Evolutionary conservation across 2,113 vertebrate species (phyloP).

Genomic region (Cinclus cinclus): DNA sequence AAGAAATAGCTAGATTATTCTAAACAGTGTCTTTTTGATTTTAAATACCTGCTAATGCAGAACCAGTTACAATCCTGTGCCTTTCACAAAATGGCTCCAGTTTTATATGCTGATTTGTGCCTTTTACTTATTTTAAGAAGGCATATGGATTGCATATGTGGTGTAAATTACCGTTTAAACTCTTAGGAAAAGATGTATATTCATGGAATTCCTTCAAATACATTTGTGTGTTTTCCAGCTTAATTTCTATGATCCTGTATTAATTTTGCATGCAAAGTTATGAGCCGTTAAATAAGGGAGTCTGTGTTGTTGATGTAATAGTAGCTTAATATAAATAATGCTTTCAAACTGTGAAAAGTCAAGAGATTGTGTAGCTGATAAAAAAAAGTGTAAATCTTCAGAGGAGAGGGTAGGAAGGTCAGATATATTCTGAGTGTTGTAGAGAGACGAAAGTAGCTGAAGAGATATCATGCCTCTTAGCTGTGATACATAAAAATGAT

Average conservation of each 20-base stretch:
- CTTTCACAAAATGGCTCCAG: neutral
- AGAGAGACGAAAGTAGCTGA: neutral
- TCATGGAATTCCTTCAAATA: neutral
- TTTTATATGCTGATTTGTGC: neutral
- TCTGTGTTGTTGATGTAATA: neutral
- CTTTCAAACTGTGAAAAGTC: neutral
- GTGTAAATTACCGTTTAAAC: neutral
- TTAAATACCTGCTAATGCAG: neutral
- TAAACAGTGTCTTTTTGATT: neutral
- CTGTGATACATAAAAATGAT: neutral
- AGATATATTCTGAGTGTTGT: neutral
- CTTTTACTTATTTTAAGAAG: neutral
- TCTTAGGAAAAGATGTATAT: neutral
- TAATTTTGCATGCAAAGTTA: neutral
- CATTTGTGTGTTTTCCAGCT: neutral
- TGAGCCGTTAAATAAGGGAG: neutral
- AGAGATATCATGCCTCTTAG: neutral
- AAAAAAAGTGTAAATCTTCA: neutral
- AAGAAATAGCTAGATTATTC: neutral
- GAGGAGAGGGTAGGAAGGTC: neutral
- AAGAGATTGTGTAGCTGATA: neutral
- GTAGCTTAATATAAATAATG: neutral
- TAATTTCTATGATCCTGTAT: neutral
- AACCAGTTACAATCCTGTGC: neutral
- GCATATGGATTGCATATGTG: neutral